These are phyloP conservation scores for Coreoperca whiteheadi DNA, from an alignment of 2,113 vertebrate species.

Conservation along the genomic window DNA sequence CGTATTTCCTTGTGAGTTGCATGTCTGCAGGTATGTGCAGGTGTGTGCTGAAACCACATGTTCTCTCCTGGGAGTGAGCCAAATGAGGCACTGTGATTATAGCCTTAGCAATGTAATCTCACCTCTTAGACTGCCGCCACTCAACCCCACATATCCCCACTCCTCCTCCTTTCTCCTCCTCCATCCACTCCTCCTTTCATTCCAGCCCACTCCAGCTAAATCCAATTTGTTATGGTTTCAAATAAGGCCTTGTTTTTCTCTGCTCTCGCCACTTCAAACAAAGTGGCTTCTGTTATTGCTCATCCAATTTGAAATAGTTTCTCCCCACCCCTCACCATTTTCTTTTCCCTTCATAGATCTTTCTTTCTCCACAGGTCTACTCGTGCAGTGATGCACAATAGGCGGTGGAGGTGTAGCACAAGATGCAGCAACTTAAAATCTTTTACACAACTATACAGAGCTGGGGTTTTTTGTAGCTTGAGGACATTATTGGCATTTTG, in stretches of 20 bases:
- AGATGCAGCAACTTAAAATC: slow-evolving; percentile 22
- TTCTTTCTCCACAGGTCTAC: slow-evolving; percentile 45
- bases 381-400: slow-evolving; percentile 41
- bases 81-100: slow-evolving; percentile 73
- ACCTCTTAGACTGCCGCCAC: slow-evolving; percentile 63
- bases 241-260: slow-evolving; percentile 70
- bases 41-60: slow-evolving; percentile 37
- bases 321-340: neutral
- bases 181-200: slow-evolving; percentile 55
- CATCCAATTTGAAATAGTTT: slow-evolving; percentile 63
- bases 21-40: slow-evolving; percentile 26
- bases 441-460: slow-evolving; percentile 7
- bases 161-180: slow-evolving; percentile 25
- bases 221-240: slow-evolving; percentile 78
- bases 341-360: slow-evolving; percentile 1
- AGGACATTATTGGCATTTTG: slow-evolving; percentile 35
- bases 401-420: slow-evolving; percentile 15
- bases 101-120: slow-evolving; percentile 71
- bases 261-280: slow-evolving; percentile 65
- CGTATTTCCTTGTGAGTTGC: neutral
- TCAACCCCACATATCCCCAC: slow-evolving; percentile 23
- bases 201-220: slow-evolving; percentile 69
- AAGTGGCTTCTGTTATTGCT: slow-evolving; percentile 70
- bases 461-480: slow-evolving; percentile 18
- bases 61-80: slow-evolving; percentile 45